Conservation (phyloP, 2,797 vertebrate genomes). For the Hozukius guyotensis region DNA sequence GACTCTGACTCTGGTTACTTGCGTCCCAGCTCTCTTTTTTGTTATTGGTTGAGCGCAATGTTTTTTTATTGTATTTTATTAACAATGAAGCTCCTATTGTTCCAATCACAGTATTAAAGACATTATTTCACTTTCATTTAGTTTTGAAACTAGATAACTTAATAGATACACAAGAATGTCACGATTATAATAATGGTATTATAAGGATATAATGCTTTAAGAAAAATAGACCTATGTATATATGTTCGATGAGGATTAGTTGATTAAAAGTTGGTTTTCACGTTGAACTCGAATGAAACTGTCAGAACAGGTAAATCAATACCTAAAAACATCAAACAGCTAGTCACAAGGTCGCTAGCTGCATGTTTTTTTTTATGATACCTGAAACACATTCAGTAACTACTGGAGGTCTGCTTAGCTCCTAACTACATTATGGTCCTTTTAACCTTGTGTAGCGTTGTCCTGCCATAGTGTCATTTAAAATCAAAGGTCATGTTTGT, state of each 20-base stretch:
- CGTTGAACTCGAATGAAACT: background rate
- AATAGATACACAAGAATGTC: background rate
- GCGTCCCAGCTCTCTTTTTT: background rate
- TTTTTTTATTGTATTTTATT: background rate
- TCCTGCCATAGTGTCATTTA: background rate
- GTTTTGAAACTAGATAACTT: background rate
- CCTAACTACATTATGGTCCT: background rate
- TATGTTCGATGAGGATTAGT: background rate
- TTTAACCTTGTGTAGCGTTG: conserved; percentile 20
- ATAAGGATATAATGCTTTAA: background rate
- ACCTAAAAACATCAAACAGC: background rate
- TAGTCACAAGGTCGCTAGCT: background rate
- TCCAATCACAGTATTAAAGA: too few species aligned
- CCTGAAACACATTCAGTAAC: background rate
- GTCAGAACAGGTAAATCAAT: background rate
- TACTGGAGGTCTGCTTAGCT: background rate
- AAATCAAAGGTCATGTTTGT: conserved; percentile 25
- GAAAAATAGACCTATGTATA: background rate
- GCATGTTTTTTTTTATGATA: background rate
- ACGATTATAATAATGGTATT: background rate
- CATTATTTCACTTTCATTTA: background rate
- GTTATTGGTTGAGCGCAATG: background rate
- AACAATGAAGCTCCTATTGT: background rate
- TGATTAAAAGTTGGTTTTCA: background rate
- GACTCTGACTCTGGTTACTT: background rate